A percentile compares a stretch with the other conserved stretches of the same genome.
phyloP scores from a whole-genome alignment of 53 echinoderm and acorn worm genomes.

The Astropecten irregularis region DNA sequence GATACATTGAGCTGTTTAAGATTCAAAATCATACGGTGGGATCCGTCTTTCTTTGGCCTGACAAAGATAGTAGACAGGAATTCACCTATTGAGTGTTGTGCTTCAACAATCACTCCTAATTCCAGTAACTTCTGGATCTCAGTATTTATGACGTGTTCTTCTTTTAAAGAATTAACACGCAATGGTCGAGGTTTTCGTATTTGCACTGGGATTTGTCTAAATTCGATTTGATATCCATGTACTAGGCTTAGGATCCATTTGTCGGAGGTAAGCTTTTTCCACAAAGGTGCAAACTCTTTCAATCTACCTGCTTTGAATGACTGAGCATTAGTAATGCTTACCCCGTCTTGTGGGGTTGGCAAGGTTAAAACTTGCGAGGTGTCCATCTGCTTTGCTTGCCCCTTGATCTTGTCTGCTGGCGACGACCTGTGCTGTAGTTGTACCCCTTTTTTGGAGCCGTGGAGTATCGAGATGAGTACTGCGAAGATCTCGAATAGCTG shows the following conservation, averaged over 20 bases:
- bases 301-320: slow-evolving; percentile 22
- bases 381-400: not conserved
- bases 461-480: not conserved
- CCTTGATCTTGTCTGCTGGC: not conserved
- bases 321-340: not conserved
- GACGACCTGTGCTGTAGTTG: not conserved
- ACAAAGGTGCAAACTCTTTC: not conserved
- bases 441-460: not conserved
- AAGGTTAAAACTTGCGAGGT: not conserved
- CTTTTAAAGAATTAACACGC: not conserved
- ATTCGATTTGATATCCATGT: slow-evolving; percentile 12
- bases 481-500: not conserved
- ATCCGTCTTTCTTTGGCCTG: slow-evolving; percentile 6
- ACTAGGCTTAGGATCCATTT: slow-evolving; percentile 4
- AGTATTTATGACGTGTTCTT: not conserved
- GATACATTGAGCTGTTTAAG: slow-evolving; percentile 20
- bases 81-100: not conserved
- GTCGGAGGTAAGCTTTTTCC: slow-evolving; percentile 24
- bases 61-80: slow-evolving; percentile 24
- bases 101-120: slow-evolving; percentile 48
- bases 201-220: not conserved
- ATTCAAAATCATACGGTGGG: slow-evolving; percentile 40
- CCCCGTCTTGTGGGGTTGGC: not conserved
- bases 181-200: not conserved
- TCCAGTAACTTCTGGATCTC: not conserved